Evolutionary conservation across 2,113 vertebrate genomes (phyloP).

Genomic region (Gopherus evgoodei): DNA sequence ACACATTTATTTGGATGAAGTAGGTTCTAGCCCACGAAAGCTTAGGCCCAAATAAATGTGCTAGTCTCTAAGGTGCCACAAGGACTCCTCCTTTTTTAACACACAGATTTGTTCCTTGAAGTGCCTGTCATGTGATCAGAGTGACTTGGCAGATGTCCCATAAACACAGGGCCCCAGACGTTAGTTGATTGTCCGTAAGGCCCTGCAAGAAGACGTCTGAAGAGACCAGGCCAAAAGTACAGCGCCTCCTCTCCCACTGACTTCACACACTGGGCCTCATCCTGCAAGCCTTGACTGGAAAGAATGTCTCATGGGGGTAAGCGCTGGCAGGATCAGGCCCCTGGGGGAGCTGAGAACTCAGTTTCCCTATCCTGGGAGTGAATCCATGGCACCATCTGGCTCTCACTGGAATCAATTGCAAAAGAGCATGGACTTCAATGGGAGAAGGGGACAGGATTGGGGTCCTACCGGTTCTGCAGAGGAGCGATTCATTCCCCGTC

Average conservation of each 20-base stretch:
- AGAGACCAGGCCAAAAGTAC: background rate
- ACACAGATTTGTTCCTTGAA: background rate
- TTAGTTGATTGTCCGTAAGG: background rate
- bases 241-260: too few relatives aligned
- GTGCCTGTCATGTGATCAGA: background rate
- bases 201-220: background rate
- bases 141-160: background rate
- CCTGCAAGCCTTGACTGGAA: background rate
- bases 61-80: too few relatives aligned
- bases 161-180: background rate
- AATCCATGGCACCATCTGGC: background rate
- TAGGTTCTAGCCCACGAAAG: too few relatives aligned
- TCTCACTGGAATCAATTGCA: background rate
- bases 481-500: too few relatives aligned
- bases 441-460: background rate
- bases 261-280: background rate
- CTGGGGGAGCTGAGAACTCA: background rate
- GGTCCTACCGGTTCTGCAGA: too few relatives aligned
- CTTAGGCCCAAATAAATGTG: too few relatives aligned
- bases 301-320: background rate
- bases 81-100: too few relatives aligned
- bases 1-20: too few relatives aligned
- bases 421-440: too few relatives aligned
- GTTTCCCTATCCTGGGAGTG: background rate
- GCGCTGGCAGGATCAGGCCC: background rate